Base-by-base conservation (phyloP, 2,797 vertebrate genomes). In the Sebastiscus tertius region DNA sequence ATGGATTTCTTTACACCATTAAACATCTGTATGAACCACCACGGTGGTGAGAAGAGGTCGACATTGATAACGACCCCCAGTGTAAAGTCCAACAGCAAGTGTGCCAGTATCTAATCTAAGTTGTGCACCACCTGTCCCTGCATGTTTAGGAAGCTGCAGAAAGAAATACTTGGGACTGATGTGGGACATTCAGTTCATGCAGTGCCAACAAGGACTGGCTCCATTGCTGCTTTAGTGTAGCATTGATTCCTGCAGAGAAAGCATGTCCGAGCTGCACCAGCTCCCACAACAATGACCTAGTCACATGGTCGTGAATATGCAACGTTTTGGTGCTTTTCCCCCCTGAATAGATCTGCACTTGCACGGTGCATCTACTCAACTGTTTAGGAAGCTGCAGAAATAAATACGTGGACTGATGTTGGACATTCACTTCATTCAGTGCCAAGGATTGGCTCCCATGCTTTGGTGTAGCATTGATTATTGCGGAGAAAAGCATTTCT, bases 61-160 rank as follows among this genome's bases (percentile, higher is more conserved):
- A 27, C 20, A 52, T 14, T 9, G 14, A 18, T 34, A 14, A 24
- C 3, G 12, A 18, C 8, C 18, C 46, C 46, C 18, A 3, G 49
- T 67, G 14, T 46, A 75, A 79, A 83, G 75, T 80, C 56, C 24
- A 46, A 46, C 42, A 46, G 22, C 42, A 52, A 2, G 34, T 29
- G 20, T 58, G 86, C 76, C 70, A 78, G 16, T 39, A 22, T 84
- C 60, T 77, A 59, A 72, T 83, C 27, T 58, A 26, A 42, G 49
- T 58, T 29, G 68, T 67, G 26, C 59, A 20, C 78, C 82, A 74
- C 26, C 54, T 82, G 64, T 33, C 27, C 14, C 26, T 70, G 62
- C 64, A 34, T 74, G 80, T 29, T 58, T 46, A 20, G 36, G 31
- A 24, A 42, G 54, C 63, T 60, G 75, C 82, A 64, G 56, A 16